Evolutionary conservation across 2,113 vertebrate genomes (phyloP).

Genomic region (Muscicapa adusta): DNA sequence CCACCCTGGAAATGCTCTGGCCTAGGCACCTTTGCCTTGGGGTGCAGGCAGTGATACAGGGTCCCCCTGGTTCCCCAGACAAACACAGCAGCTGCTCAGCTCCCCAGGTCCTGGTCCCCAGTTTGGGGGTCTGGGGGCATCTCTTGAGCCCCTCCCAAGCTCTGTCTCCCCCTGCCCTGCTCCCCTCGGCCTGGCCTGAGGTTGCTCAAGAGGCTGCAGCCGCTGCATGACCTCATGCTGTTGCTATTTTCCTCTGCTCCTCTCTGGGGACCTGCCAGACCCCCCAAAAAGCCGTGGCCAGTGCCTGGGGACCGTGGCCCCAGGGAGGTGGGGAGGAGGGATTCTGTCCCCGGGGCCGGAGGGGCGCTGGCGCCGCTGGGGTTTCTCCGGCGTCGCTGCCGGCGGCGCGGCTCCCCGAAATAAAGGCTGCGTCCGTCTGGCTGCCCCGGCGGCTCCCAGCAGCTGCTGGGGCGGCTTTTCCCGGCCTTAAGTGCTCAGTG

Average conservation of each 20-base stretch:
- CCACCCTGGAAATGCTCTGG: background rate
- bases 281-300: background rate
- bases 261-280: background rate
- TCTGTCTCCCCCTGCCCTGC: background rate
- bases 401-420: background rate
- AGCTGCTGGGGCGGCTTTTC: conserved; percentile 8
- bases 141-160: accelerated
- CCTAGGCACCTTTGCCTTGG: background rate
- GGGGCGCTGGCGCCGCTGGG: background rate
- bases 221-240: background rate
- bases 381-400: background rate
- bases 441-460: background rate
- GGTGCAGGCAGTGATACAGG: background rate
- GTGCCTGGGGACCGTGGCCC: background rate
- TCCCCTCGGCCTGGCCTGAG: background rate
- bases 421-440: background rate
- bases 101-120: accelerated
- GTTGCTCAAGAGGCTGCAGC: conserved; percentile 38
- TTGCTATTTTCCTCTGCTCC: background rate
- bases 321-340: background rate
- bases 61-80: background rate
- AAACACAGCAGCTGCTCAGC: background rate
- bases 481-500: background rate
- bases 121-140: background rate
- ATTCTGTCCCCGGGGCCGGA: background rate